These are phyloP conservation scores for Gila robusta DNA, from an alignment of 2,797 vertebrate species.

Conservation along the genomic window DNA sequence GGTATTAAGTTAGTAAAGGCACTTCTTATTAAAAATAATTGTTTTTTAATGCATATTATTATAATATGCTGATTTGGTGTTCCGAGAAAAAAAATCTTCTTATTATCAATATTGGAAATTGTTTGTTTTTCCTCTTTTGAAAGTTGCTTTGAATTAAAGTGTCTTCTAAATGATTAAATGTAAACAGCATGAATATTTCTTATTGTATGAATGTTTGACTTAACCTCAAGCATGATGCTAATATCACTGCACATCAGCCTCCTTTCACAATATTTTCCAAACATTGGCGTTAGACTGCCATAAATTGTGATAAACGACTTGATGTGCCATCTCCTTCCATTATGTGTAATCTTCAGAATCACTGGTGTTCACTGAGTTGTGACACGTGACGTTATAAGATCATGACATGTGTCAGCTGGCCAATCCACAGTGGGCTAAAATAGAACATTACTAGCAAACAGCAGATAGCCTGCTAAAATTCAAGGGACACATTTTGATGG, in stretches of 20 bases:
- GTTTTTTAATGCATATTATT: no score
- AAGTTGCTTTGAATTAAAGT: not conserved
- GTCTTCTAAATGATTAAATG: not conserved
- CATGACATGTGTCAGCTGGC: slow-evolving; percentile 32
- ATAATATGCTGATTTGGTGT: not conserved
- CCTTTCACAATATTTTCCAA: slow-evolving; percentile 19
- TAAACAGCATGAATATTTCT: not conserved
- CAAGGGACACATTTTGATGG: slow-evolving; percentile 14
- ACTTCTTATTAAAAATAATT: no score
- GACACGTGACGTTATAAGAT: slow-evolving; percentile 23
- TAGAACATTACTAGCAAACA: slow-evolving; percentile 18
- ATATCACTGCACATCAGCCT: not conserved
- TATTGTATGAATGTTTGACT: not conserved
- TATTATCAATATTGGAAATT: not conserved
- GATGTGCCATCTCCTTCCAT: slow-evolving; percentile 1
- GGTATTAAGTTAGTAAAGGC: not conserved
- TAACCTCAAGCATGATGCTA: not conserved
- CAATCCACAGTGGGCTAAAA: slow-evolving; percentile 1
- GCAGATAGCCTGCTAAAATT: not conserved
- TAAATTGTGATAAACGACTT: slow-evolving; percentile 14
- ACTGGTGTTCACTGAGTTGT: slow-evolving; percentile 34
- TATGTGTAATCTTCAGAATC: slow-evolving; percentile 29
- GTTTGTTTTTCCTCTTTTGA: not conserved
- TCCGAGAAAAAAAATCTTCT: not conserved
- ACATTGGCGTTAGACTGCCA: not conserved